Evolutionary conservation across 2,888 invertebrate genomes (phyloP), one percentile per base, ranked within the genome.

Genomic region (Drosophila multiciliata): DNA sequence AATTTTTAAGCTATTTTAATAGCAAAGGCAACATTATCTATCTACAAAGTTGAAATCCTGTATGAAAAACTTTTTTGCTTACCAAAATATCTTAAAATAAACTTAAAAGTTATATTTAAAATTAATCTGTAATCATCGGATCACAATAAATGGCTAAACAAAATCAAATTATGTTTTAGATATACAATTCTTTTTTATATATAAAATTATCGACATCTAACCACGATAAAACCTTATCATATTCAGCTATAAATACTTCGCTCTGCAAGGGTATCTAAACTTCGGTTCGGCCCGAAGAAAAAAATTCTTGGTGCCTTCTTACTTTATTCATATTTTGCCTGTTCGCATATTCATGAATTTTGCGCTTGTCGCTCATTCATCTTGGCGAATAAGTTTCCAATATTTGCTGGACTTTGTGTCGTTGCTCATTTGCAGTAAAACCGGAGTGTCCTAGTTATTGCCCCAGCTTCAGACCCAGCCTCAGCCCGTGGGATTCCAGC

Each of bases 401-500:
- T 75, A 66, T 61, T 58, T 75, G 26, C n/a, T 55, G 40, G 26
- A 66, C 45, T 50, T 69, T 69, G n/a, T 54, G 54, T 50, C 67
- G 53, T 57, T 72, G 64, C 68, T 88, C 80, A 88, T 87, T 87
- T 87, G 88, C 87, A 86, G 88, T 87, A 87, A 88, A 87, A 81
- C 76, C 70, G 65, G 65, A 62, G 55, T 75, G 77, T 36, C 9
- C 54, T 55, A 50, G 65, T 50, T 50, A 66, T 55, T 36, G 29
- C 66, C 49, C 36, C 26, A 12, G 3, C 29, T 15, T 4, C 45
- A 15, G 36, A 33, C 36, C 2, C 45, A 15, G 36, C 35, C 29
- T 45, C 48, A 23, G 11, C 26, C 55, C 29, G 8, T n/a, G 33
- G 63, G 57, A 29, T 50, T 58, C 15, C 29, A 38, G 63, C 68